Conservation (phyloP, 2,888 invertebrate species). For the Petrolisthes manimaculis region DNA sequence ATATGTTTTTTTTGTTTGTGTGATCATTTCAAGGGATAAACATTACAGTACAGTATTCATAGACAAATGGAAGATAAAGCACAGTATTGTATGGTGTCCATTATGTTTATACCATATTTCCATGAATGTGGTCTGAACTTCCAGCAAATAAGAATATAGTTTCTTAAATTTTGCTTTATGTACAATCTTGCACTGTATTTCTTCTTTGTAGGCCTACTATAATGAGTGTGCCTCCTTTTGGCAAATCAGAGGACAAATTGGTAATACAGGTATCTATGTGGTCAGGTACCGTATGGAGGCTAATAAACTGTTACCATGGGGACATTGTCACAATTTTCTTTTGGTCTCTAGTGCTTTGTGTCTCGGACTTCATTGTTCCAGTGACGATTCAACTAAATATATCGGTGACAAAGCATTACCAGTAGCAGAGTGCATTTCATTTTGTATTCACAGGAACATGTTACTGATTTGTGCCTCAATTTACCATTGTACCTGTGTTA, state of each 20-base stretch:
- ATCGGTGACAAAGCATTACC: conserved; percentile 24
- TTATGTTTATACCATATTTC: no score
- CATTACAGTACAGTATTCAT: conserved; percentile 17
- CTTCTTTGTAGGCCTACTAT: conserved; percentile 33
- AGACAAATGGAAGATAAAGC: background rate
- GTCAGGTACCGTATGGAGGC: conserved; percentile 36
- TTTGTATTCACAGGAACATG: conserved; percentile 37
- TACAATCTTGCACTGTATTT: conserved; percentile 28
- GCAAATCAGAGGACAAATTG: conserved; percentile 58
- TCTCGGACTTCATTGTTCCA: conserved; percentile 3
- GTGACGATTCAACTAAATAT: background rate
- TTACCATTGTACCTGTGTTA: conserved; percentile 63
- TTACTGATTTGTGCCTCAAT: conserved; percentile 63
- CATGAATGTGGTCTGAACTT: no score
- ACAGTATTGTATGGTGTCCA: background rate
- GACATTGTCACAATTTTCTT: background rate
- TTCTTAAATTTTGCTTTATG: no score
- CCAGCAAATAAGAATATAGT: no score
- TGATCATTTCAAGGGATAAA: conserved; percentile 36
- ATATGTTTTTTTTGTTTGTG: conserved; percentile 31
- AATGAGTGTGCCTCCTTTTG: conserved; percentile 48
- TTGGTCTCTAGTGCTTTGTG: conserved; percentile 5
- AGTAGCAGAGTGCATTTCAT: background rate
- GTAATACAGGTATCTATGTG: conserved; percentile 45
- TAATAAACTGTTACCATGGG: conserved; percentile 14